Evolutionary conservation across 2,797 vertebrate species (phyloP).

Genomic region (Scyliorhinus canicula): DNA sequence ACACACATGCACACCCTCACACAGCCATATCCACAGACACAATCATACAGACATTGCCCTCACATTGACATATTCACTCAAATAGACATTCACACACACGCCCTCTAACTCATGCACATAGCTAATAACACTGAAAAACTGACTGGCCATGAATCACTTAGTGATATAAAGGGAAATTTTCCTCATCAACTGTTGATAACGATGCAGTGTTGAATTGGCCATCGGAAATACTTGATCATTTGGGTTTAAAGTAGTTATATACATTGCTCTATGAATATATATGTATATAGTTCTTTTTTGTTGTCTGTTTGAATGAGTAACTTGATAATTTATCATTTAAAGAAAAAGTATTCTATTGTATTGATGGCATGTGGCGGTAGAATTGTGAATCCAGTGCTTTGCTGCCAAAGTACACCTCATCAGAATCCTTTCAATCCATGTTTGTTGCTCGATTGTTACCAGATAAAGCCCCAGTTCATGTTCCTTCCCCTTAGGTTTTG

Average conservation of each 20-base stretch:
- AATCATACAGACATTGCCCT: neutral
- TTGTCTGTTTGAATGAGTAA: conserved; percentile 29
- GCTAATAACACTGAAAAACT: neutral
- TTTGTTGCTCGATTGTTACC: conserved; percentile 26
- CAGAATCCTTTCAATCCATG: neutral
- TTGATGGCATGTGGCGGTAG: conserved; percentile 20
- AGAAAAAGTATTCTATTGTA: conserved; percentile 28
- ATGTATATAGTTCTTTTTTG: conserved; percentile 10
- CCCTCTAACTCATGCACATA: neutral
- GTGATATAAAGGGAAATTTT: neutral
- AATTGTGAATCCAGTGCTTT: conserved; percentile 32
- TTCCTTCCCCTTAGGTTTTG: neutral
- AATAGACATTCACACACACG: neutral
- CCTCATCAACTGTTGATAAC: neutral
- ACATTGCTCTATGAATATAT: conserved; percentile 16
- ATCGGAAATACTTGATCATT: conserved; percentile 23
- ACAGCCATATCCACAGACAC: neutral
- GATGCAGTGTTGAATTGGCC: neutral
- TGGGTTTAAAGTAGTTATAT: conserved; percentile 30
- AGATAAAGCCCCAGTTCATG: neutral
- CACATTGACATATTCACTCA: neutral
- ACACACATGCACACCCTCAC: neutral
- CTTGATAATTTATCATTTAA: conserved; percentile 34
- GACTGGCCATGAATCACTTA: neutral
- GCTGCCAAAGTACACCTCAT: conserved; percentile 15